Evolutionary conservation across 2,888 invertebrate species (phyloP).

Genomic region (Agrilus mali): DNA sequence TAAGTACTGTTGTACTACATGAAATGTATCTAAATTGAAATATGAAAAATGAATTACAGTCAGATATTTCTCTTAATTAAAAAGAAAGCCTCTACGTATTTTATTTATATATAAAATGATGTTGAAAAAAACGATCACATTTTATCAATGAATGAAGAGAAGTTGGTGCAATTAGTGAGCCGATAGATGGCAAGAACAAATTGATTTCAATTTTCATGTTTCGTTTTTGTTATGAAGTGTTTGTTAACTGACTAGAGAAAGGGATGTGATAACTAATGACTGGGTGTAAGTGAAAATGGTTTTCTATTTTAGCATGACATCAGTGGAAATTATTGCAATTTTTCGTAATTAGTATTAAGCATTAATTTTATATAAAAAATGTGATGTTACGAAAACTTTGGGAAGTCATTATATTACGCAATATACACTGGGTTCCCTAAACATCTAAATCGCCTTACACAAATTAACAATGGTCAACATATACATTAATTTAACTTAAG

Average conservation of each 20-base stretch:
- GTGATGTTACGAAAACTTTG: background rate
- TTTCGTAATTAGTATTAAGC: background rate
- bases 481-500: conserved; percentile 9
- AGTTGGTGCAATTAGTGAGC: too few species aligned
- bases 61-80: too few species aligned
- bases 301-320: background rate
- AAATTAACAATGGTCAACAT: conserved; percentile 28
- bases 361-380: background rate
- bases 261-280: background rate
- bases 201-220: background rate
- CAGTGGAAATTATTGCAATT: background rate
- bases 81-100: too few species aligned
- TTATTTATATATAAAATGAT: too few species aligned
- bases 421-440: conserved; percentile 24
- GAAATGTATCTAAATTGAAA: too few species aligned
- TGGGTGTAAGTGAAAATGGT: background rate
- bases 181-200: background rate
- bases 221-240: background rate
- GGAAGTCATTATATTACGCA: background rate
- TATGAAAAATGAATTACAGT: too few species aligned
- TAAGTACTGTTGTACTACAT: too few species aligned
- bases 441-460: conserved; percentile 15
- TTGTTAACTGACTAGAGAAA: background rate
- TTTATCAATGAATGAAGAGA: too few species aligned
- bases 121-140: background rate